Conservation (phyloP, 2,888 invertebrate genomes). For the Pachycephus smyrnensis region DNA sequence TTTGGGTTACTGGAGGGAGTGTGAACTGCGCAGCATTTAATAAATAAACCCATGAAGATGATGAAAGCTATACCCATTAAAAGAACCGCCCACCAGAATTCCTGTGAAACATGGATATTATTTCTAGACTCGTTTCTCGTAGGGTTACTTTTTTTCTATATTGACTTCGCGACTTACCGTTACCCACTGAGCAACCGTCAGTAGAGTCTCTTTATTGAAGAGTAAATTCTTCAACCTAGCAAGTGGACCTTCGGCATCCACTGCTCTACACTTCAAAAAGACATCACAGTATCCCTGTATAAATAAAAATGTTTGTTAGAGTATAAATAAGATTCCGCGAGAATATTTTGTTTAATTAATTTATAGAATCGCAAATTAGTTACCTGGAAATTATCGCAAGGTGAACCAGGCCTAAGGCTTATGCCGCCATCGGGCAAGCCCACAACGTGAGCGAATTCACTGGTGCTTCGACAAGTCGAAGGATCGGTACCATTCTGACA, state of each 20-base stretch:
- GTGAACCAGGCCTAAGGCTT: conserved; percentile 92
- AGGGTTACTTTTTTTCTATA: not conserved
- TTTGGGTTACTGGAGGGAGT: conserved; percentile 99
- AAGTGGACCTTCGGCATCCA: conserved; percentile 98
- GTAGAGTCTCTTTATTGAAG: conserved; percentile 89
- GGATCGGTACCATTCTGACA: conserved; percentile 87
- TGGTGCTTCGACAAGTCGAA: conserved; percentile 85
- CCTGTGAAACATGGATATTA: conserved; percentile 66
- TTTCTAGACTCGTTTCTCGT: conserved; percentile 6
- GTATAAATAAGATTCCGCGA: not conserved
- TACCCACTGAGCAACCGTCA: conserved; percentile 92
- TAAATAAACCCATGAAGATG: conserved; percentile 97
- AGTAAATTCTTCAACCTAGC: conserved; percentile 96
- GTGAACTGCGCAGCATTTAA: conserved; percentile 99
- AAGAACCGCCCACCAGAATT: conserved; percentile 96
- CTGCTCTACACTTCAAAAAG: conserved; percentile 97
- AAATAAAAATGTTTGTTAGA: not conserved
- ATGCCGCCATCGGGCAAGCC: conserved; percentile 85
- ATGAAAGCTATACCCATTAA: conserved; percentile 92
- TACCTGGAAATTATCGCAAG: conserved; percentile 98
- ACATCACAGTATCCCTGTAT: conserved; percentile 97
- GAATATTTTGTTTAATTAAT: not conserved
- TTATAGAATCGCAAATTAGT: conserved; percentile 23
- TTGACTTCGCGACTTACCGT: conserved; percentile 71
- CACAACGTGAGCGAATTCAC: conserved; percentile 82